phyloP scores from a whole-genome alignment of 53 echinoderm and acorn worm genomes.

The Glandiceps talaboti region DNA sequence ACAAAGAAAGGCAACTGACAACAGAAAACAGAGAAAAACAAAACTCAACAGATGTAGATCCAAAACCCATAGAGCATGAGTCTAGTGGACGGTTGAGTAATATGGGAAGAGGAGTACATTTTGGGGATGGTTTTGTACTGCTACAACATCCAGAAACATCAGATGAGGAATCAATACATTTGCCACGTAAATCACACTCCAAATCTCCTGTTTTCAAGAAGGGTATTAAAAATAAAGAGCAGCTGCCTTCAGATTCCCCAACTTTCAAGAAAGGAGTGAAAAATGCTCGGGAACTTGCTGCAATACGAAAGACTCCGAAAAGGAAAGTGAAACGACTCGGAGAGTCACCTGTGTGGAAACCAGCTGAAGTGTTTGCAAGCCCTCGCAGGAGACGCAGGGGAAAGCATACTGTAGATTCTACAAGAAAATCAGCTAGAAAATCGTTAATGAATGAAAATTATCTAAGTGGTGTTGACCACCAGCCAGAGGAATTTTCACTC shows the following conservation, averaged over 20 bases:
- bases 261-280: not conserved
- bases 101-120: not conserved
- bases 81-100: not conserved
- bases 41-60: not conserved
- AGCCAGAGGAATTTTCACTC: not conserved
- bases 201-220: not conserved
- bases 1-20: no score
- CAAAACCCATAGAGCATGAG: not conserved
- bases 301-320: not conserved
- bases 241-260: not conserved
- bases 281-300: not conserved
- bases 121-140: not conserved
- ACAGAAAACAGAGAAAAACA: not conserved
- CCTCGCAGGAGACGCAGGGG: not conserved
- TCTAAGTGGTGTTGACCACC: not conserved
- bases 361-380: not conserved
- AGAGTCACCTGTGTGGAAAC: not conserved
- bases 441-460: not conserved
- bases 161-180: no score
- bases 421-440: not conserved
- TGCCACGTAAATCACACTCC: no score
- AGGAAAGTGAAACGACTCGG: not conserved
- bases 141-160: no score
- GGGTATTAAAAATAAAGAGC: not conserved
- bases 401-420: not conserved